These are phyloP conservation scores for Gila robusta DNA, from an alignment of 2,797 vertebrate genomes.

Conservation along the genomic window DNA sequence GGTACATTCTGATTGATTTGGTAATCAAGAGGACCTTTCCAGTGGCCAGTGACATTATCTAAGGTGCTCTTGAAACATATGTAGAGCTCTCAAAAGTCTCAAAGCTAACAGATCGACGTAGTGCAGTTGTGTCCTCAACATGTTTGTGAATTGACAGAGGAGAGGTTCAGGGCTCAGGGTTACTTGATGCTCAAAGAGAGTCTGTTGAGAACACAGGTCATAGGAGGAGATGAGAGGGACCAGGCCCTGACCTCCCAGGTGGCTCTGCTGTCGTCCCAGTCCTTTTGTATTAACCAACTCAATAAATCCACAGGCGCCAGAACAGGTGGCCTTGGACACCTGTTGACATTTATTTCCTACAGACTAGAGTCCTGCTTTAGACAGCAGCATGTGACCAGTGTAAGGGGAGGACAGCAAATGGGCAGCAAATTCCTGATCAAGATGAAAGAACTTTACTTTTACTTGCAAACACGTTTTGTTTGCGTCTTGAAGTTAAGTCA, in stretches of 20 bases:
- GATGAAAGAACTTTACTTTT: conserved; percentile 33
- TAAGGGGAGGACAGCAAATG: neutral
- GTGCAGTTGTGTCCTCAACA: conserved; percentile 57
- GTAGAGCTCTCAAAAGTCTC: conserved; percentile 16
- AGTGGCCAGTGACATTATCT: neutral
- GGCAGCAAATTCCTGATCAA: neutral
- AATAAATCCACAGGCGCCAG: conserved; percentile 48
- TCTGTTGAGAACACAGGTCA: conserved; percentile 64
- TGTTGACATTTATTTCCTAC: conserved; percentile 42
- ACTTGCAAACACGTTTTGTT: neutral
- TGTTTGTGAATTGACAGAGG: conserved; percentile 55
- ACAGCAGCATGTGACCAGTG: neutral
- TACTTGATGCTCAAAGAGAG: conserved; percentile 67
- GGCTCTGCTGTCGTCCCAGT: conserved; percentile 45
- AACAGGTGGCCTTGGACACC: conserved; percentile 58
- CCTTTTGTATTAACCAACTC: conserved; percentile 56
- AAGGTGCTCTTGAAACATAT: conserved; percentile 20
- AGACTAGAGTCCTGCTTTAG: conserved; percentile 30
- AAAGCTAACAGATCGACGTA: conserved; percentile 45
- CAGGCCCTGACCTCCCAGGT: conserved; percentile 60
- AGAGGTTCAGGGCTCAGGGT: conserved; percentile 66
- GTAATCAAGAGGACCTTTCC: neutral
- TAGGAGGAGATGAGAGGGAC: conserved; percentile 62
- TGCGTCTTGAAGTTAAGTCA: neutral
- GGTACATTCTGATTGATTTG: neutral